Evolutionary conservation across 1,140 invertebrate species (phyloP), one percentile per base, ranked within the genome.

Genomic region (Zophobas atratus): DNA sequence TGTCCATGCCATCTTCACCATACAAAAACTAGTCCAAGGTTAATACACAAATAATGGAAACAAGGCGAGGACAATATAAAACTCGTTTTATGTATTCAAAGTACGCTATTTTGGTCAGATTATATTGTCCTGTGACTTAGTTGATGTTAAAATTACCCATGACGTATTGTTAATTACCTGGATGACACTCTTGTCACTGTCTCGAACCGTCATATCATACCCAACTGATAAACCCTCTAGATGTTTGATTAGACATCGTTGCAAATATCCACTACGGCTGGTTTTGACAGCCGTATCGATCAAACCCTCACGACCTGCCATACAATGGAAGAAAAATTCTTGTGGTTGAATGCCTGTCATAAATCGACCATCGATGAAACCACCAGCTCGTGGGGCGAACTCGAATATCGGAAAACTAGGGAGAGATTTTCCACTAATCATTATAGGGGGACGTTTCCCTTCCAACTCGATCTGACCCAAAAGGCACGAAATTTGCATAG

Each of bases 261-360:
- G 99, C 70, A 99, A 89, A 87, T 99, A 99, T 81, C 99, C 99
- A 84, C 96, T 98, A 80, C 98, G 91, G 89, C 97, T 98, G 3
- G 99, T 99, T 88, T 95, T 95, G 0, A 95, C 94, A 77, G 94
- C 94, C 4, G 94, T 95, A 91, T 96, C 94, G 82, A 95, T 94
- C 0, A 96, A 88, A 88, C 94, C 94, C 91, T 99, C 99, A 87
- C 99, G 91, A 78, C 99, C 99, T 70, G 99, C 99, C 98, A 99
- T 99, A 86, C 98, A 99, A 91, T 99, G 98, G 87, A 99, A 99
- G 88, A 99, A 99, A 85, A 98, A 99, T 85, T 99, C 98, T 88
- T 98, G 97, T 0, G 98, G 97, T 84, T 96, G 92, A 79, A 99
- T 97, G 71, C 98, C 98, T 0, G 98, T 99, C 90, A 99, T 94